Base-by-base conservation (phyloP, 2,888 invertebrate species). In the Lordiphosa andalusiaca region DNA sequence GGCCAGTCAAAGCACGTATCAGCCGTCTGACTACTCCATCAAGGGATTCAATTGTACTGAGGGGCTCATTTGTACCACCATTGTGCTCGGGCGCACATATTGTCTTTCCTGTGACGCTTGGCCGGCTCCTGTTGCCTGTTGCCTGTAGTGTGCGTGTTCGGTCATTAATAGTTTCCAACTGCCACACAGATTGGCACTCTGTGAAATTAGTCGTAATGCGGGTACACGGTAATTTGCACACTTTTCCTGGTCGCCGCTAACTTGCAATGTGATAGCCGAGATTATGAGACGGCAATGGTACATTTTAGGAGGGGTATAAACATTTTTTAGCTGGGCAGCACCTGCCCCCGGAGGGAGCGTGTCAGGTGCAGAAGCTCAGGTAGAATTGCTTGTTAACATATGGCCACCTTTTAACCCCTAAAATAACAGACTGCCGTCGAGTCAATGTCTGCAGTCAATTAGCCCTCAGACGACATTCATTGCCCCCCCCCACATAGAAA, bases 141-240 rank as follows among this genome's bases (percentile, higher is more conserved):
- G n/a, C n/a, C n/a, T n/a, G n/a, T n/a, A 16, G 23, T 41, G 41
- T 33, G 3, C 30, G 16, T 44, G 10, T 16, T 16, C 33, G 57
- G 61, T 48, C 67, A 67, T 70, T 70, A 62, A 67, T 60, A 62
- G 74, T 69, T 69, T 49, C 39, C 21, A 64, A 58, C 55, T 59
- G 36, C 19, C 53, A 30, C 9, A 33, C 16, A 39, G 61, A 62
- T 48, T 59, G 53, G 37, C 53, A 53, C 46, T 40, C 47, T 54
- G 53, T 55, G 63, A 63, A 69, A 71, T 69, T 62, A 63, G 62
- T 67, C 62, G 53, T 71, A 71, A 71, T 67, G 56, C 60, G 41
- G 35, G 57, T 57, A 71, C 62, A 69, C 58, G 62, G 64, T 69
- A 65, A 67, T 67, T 69, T 65, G 57, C 60, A 54, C 47, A 51